Evolutionary conservation across 2,113 vertebrate genomes (phyloP).

Genomic region (Microtus richardsoni): DNA sequence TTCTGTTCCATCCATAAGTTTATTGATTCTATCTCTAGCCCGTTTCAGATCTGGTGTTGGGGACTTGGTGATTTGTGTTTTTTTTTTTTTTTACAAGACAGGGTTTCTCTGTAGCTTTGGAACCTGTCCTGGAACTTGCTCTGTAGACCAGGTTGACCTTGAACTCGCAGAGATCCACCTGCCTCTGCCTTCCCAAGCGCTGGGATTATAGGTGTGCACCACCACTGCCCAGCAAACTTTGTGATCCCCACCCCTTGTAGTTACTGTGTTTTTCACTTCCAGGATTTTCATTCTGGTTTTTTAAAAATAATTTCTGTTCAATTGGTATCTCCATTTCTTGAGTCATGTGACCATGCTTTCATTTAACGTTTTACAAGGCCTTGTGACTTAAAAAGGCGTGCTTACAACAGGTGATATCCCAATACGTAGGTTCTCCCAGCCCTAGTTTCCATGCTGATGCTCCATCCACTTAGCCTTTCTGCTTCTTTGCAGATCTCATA

Average conservation of each 20-base stretch:
- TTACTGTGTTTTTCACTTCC: neutral
- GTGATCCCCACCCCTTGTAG: neutral
- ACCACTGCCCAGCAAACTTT: no score
- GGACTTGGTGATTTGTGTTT: neutral
- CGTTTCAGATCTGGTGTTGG: neutral
- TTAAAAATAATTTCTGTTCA: neutral
- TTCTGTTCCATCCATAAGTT: neutral
- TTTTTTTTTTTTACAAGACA: no score
- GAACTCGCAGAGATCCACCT: no score
- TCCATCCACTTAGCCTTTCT: neutral
- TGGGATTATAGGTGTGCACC: no score
- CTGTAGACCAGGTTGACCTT: no score
- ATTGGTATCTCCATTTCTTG: neutral
- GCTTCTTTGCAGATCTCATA: neutral
- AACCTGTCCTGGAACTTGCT: no score
- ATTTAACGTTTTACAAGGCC: neutral
- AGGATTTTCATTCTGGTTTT: neutral
- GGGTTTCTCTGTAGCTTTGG: no score
- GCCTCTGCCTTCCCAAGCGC: no score
- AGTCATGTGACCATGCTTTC: neutral
- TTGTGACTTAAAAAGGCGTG: neutral
- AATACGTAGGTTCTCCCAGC: neutral
- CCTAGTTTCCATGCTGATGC: neutral
- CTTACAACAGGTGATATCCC: neutral
- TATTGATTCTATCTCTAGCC: neutral